Evolutionary conservation across 2,888 invertebrate species (phyloP).

Genomic region (Scaptomyza caliginosa): DNA sequence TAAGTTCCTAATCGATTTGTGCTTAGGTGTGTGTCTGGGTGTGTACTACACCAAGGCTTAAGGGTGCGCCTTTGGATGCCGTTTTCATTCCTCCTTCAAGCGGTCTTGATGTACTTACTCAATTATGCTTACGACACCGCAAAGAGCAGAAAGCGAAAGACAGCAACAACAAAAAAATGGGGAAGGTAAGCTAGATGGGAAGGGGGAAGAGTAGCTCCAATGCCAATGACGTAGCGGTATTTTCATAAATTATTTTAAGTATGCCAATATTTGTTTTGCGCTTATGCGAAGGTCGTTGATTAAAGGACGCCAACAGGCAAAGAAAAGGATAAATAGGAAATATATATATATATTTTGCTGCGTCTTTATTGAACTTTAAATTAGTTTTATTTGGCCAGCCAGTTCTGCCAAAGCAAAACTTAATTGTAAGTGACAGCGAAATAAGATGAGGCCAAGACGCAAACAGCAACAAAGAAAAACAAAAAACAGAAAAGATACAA

Average conservation of each 20-base stretch:
- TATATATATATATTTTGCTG: constrained; percentile 22
- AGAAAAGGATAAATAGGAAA: constrained; percentile 5
- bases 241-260: constrained; percentile 71
- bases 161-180: neutral
- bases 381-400: constrained; percentile 69
- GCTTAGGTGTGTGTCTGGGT: constrained; percentile 16
- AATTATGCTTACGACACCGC: constrained; percentile 67
- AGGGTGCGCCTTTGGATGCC: constrained; percentile 17
- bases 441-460: constrained; percentile 20
- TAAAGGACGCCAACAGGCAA: constrained; percentile 40
- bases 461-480: constrained; percentile 16
- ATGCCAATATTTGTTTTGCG: constrained; percentile 62
- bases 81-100: neutral
- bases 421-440: constrained; percentile 57
- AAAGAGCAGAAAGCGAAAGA: constrained; percentile 10
- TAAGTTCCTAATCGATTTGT: constrained; percentile 76
- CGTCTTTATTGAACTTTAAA: constrained; percentile 75
- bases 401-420: constrained; percentile 40
- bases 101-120: constrained; percentile 49
- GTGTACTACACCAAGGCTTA: constrained; percentile 2
- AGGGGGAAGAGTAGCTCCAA: constrained; percentile 10
- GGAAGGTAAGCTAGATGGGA: neutral
- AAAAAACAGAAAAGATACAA: constrained; percentile 32
- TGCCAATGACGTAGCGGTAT: constrained; percentile 34
- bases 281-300: constrained; percentile 43